Base-by-base conservation (phyloP, 2,888 invertebrate genomes). In the Trisateles emortualis region DNA sequence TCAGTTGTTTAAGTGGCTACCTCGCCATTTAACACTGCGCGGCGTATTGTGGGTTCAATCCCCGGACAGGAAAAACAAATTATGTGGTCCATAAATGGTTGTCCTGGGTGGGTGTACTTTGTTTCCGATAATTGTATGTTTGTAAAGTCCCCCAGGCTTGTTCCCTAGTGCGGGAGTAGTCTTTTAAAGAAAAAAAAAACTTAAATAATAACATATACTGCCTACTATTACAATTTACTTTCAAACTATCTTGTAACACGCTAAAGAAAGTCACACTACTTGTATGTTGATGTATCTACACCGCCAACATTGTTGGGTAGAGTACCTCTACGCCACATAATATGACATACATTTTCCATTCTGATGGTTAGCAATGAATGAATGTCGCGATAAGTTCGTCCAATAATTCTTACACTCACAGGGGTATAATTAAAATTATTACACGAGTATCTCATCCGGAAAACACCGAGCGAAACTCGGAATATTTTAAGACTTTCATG, bases 261-360 rank as follows among this genome's bases (percentile, higher is more conserved):
- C 59, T 55, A 58, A 71, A 68, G 71, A 70, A 71, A 71, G 71
- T 63, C 57, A 53, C 46, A 59, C 64, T 58, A 56, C 52, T 49
- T 49, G 47, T 51, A 56, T 52, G 52, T 47, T 46, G 29, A 59
- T 58, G 52, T 54, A 41, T 48, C 26, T 39, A 40, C 29, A 35
- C 8, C 22, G 14, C 45, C 42, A 51, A 48, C 46, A 56, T 60
- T 56, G 51, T 59, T 39, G 32, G 35, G 1, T 8, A 4, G 3
- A 4, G 1, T 6, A 8, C 5, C 8, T 6, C 43, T 56, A 39
- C 45, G 41, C 35, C 33, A 55, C 57, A 49, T 53, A 44, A 49
- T 55, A 45, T 65, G 65, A 65, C 70, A 70, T 35, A 74, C 71
- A 73, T 74, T 74, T 72, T 70, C 69, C 64, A 72, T 68, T 72